A percentile compares a stretch with the other conserved stretches of the same genome.
phyloP scores from a whole-genome alignment of 30 jellyfish, hydroid and myxozoan species.

The Turritopsis dohrnii region DNA sequence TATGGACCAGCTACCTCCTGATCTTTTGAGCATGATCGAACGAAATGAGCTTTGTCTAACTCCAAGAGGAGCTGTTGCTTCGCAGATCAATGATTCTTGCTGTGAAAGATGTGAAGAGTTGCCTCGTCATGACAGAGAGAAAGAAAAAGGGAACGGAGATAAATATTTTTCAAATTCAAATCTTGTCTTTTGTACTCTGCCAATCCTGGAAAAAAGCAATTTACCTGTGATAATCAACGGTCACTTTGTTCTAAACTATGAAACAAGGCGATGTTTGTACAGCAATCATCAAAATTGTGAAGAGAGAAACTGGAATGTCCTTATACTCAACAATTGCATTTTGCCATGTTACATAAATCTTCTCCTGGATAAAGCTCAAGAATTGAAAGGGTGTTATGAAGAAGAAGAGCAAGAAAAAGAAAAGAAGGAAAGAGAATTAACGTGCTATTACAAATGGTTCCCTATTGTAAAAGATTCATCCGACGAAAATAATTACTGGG shows the following conservation, averaged over 20 bases:
- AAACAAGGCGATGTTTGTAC: constrained; percentile 59
- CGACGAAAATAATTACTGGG: background rate
- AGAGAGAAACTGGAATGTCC: constrained; percentile 50
- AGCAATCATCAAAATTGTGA: constrained; percentile 23
- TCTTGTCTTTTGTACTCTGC: constrained; percentile 52
- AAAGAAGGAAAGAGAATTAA: background rate
- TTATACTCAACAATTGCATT: background rate
- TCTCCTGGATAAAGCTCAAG: background rate
- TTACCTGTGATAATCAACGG: constrained; percentile 70
- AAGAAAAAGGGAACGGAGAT: background rate
- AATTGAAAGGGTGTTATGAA: background rate
- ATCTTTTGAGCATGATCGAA: constrained; percentile 17
- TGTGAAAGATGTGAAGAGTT: background rate
- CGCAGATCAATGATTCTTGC: background rate
- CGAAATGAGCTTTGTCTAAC: constrained; percentile 15
- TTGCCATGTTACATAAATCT: constrained; percentile 3
- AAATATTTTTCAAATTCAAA: background rate
- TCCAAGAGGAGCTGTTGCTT: constrained; percentile 66
- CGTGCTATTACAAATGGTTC: background rate
- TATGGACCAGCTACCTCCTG: constrained; percentile 7
- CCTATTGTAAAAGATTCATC: background rate
- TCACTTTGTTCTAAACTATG: constrained; percentile 58
- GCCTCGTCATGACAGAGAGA: background rate
- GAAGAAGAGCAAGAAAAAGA: background rate
- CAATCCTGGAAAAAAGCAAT: constrained; percentile 39